Base-by-base conservation (phyloP, 1,140 invertebrate species). In the Fragariocoptes setiger region DNA sequence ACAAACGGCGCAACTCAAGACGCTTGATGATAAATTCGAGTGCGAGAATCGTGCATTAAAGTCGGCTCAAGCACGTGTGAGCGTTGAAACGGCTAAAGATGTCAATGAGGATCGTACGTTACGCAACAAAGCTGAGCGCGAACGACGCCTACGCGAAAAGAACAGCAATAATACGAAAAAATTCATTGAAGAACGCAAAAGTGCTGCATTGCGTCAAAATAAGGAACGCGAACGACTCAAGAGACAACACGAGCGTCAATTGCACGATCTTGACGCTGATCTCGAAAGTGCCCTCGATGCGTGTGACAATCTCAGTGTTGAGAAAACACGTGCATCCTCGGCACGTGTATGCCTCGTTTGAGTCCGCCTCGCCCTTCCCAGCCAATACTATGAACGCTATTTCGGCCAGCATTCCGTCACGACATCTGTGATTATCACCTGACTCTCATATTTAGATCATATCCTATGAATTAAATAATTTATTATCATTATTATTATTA, bases 141-240 rank as follows among this genome's bases (percentile, higher is more conserved):
- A 99, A 51, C 66, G 86, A 49, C 53, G 67, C 31, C 55, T 68
- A 31, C 66, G 83, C 44, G 90, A 99, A 58, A 80, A 95, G 51
- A 90, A 94, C 52, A 83, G 94, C 52, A 95, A 94, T 54, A 97
- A 97, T 56, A 88, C 85, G 15, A 97, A 97, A 58, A 82, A 86
- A 51, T 99, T 99, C 53, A 76, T 95, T 64, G 90, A 99, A 51
- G 88, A 99, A 57, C 66, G 83, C 39, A 92, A 79, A 52, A 58
- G 64, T 21, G 60, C 65, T n/a, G 72, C 75, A 41, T 76, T 83
- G 49, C 78, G 86, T 52, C 86, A 94, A 53, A 71, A 69, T 42
- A 72, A 82, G 47, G 85, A 95, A 56, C 79, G 77, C 53, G 85
- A 97, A 50, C 80, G 82, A 54, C 61, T 97, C 22, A 79, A 79